Base-by-base conservation (phyloP, 64 coral and sea anemone species). In the Cladopsammia gracilis region DNA sequence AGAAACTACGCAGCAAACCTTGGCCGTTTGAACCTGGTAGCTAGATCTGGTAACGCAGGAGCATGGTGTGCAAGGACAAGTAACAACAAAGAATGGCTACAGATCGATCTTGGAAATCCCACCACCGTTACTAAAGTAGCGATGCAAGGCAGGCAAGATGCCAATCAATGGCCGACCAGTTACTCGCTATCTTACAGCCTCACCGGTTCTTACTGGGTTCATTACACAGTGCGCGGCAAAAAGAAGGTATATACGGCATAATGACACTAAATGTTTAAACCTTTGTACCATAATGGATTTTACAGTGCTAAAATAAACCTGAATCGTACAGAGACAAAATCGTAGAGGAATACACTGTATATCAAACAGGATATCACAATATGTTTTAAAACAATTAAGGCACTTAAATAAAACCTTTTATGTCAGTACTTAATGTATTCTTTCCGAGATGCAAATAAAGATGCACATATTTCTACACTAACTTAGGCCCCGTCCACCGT, bases 91-190 rank as follows among this genome's bases (percentile, higher is more conserved):
- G 59, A 85, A 15, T 85, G 66, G 61, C 25, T 85, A 0, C 61
- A 85, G 34, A 49, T 85, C 25, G 61, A 85, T 45, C 66, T 85
- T 54, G 60, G 45, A 24, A 48, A 15, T 47, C 61, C 18, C 42
- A 85, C 82, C 47, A 85, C 60, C 6, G 34, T 50, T 50, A 85
- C 82, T 0, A 48, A 70, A 51, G 82, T 85, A 23, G 82, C 82
- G 14, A 85, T 61, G 0, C 82, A 85, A 68, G 82, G 82, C 48
- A 49, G 82, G 11, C 82, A 85, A 25, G 61, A 68, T 13, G 0
- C 3, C 9, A 22, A 25, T 45, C 43, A 68, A 25, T 85, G 82
- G 82, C 12, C 67, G 12, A 86, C 43, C 3, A 67, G 82, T 26
- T 70, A 69, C 45, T 52, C 42, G 13, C 7, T 86, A 9, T 66